Evolutionary conservation across 2,797 vertebrate species (phyloP).

Genomic region (Sebastes vulpes): DNA sequence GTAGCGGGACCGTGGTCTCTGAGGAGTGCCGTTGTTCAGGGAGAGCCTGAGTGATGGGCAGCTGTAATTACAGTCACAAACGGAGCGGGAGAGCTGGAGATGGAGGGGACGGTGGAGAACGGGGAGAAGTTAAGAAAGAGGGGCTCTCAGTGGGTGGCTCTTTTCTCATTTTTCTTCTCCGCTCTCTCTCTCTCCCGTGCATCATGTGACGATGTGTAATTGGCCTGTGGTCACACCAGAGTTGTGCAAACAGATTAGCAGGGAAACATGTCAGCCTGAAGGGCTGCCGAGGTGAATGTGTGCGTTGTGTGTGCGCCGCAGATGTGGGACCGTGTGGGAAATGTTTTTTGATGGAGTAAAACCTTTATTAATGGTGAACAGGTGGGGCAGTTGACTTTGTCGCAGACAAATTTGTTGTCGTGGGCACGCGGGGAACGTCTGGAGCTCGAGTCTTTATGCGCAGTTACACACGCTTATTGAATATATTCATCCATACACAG

Average conservation of each 20-base stretch:
- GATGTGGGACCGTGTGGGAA: slow-evolving; percentile 79
- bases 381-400: slow-evolving; percentile 63
- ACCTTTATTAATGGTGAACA: slow-evolving; percentile 73
- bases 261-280: slow-evolving; percentile 74
- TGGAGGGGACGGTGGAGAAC: slow-evolving; percentile 16
- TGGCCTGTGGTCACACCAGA: slow-evolving; percentile 76
- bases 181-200: slow-evolving; percentile 39
- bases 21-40: slow-evolving; percentile 63
- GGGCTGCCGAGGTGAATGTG: slow-evolving; percentile 72
- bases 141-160: slow-evolving; percentile 67
- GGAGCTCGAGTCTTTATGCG: not conserved
- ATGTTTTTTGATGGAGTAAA: slow-evolving; percentile 72
- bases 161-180: slow-evolving; percentile 43
- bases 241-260: slow-evolving; percentile 85
- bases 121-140: slow-evolving; percentile 21
- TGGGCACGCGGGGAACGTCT: slow-evolving; percentile 13
- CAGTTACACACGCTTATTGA: not conserved
- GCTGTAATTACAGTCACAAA: slow-evolving; percentile 68
- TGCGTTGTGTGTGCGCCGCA: slow-evolving; percentile 72
- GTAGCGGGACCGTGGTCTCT: slow-evolving; percentile 52
- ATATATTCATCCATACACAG: slow-evolving; percentile 5
- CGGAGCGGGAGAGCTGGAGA: slow-evolving; percentile 18
- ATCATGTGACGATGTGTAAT: slow-evolving; percentile 75
- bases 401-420: slow-evolving; percentile 50
- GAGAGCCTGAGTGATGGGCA: slow-evolving; percentile 69